These are phyloP conservation scores for Austrofundulus limnaeus DNA, from an alignment of 2,113 vertebrate genomes.

Conservation along the genomic window DNA sequence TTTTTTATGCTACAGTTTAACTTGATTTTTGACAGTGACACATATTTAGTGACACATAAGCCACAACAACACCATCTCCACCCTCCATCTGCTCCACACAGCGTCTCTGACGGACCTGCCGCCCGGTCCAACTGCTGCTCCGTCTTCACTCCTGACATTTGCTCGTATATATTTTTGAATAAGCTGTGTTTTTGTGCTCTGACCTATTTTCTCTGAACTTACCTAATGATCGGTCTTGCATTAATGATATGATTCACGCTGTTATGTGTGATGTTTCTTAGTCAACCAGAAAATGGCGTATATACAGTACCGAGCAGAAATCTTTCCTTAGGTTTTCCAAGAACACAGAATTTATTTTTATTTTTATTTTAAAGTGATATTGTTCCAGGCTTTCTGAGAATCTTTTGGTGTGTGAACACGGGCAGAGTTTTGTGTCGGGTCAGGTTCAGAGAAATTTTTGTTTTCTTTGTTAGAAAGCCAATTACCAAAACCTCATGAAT, in stretches of 20 bases:
- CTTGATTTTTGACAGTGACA: slow-evolving; percentile 31
- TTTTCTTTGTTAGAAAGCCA: not conserved
- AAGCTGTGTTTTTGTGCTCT: not conserved
- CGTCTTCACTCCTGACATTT: slow-evolving; percentile 2
- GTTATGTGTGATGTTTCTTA: slow-evolving; percentile 6
- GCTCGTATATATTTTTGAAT: slow-evolving; percentile 18
- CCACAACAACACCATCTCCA: slow-evolving; percentile 55
- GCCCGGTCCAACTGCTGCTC: slow-evolving; percentile 36
- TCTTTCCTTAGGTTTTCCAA: not conserved
- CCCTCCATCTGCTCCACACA: slow-evolving; percentile 56
- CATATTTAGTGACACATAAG: slow-evolving; percentile 47
- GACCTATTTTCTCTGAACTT: slow-evolving; percentile 8
- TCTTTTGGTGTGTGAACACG: not conserved
- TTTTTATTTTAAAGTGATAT: not conserved
- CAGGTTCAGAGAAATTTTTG: not conserved
- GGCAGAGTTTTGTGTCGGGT: no score
- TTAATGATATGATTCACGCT: slow-evolving; percentile 18
- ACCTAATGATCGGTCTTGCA: not conserved
- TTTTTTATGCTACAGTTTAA: slow-evolving; percentile 30
- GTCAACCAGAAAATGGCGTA: not conserved
- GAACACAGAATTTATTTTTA: not conserved
- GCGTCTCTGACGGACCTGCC: slow-evolving; percentile 32
- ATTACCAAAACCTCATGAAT: not conserved
- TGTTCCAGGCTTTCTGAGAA: not conserved
- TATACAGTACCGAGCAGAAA: not conserved